Percentiles rank a stretch among this genome's conserved stretches.
phyloP scores from a whole-genome alignment of 2,888 invertebrate species.

The Stenolophus ochropezus region DNA sequence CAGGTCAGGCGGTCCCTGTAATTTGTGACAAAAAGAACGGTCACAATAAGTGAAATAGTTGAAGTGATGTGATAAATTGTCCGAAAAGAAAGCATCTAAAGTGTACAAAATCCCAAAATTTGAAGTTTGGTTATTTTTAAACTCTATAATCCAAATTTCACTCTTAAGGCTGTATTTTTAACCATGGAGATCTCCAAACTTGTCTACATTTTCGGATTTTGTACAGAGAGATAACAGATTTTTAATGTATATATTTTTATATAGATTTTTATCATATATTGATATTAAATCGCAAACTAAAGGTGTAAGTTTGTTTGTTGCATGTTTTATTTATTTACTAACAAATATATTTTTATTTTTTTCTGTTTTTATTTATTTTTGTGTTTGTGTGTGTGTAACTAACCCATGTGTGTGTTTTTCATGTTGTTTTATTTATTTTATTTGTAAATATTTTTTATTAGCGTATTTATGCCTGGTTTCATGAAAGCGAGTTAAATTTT shows the following conservation, averaged over 20 bases:
- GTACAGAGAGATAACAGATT: neutral
- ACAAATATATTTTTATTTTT: constrained; percentile 30
- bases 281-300: neutral
- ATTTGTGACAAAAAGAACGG: no score
- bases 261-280: constrained; percentile 19
- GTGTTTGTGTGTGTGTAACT: constrained; percentile 5
- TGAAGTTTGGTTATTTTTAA: neutral
- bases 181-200: neutral
- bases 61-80: no score
- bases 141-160: neutral
- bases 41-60: no score
- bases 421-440: no score
- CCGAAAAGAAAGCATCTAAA: neutral
- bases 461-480: no score
- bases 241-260: neutral
- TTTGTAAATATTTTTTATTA: no score
- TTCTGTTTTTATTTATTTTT: neutral
- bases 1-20: neutral
- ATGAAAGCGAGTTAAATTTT: no score
- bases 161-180: neutral
- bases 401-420: neutral
- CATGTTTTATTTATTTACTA: constrained; percentile 12
- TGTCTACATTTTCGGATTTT: neutral
- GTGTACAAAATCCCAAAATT: neutral
- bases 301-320: constrained; percentile 14